Conservation (phyloP, 1,140 invertebrate genomes). For the Cyrtorhinus lividipennis region DNA sequence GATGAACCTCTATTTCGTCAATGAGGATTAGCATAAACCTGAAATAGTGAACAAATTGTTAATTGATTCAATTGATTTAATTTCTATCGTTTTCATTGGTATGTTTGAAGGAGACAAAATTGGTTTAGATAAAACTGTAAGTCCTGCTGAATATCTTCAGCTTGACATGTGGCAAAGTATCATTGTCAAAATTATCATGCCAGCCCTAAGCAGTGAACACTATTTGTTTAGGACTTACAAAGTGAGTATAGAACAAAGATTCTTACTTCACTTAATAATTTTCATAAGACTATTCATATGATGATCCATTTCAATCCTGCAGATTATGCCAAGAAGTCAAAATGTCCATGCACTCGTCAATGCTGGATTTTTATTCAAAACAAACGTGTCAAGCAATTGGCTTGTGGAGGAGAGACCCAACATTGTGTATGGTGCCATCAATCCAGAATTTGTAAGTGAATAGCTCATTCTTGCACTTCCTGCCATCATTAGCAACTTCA, state of each 20-base stretch:
- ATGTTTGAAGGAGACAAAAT: background rate
- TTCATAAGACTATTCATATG: too few relatives aligned
- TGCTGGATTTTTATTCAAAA: conserved; percentile 49
- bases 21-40: too few relatives aligned
- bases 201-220: conserved; percentile 31
- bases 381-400: conserved; percentile 30
- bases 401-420: conserved; percentile 17
- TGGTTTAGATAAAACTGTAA: background rate
- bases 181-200: conserved; percentile 42
- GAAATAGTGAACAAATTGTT: too few relatives aligned
- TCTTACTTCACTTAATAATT: too few relatives aligned
- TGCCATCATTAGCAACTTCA: background rate
- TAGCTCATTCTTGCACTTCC: too few relatives aligned
- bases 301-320: too few relatives aligned
- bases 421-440: conserved; percentile 35
- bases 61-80: too few relatives aligned
- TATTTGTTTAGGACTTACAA: conserved; percentile 42
- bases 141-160: conserved; percentile 38
- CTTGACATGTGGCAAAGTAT: conserved; percentile 46
- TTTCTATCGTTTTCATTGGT: conserved; percentile 21
- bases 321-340: conserved; percentile 38
- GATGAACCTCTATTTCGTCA: too few relatives aligned
- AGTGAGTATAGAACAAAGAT: too few relatives aligned
- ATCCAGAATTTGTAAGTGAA: conserved; percentile 20
- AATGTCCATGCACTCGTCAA: conserved; percentile 63